Conservation (phyloP, 2,113 vertebrate species). For the Colaptes auratus region DNA sequence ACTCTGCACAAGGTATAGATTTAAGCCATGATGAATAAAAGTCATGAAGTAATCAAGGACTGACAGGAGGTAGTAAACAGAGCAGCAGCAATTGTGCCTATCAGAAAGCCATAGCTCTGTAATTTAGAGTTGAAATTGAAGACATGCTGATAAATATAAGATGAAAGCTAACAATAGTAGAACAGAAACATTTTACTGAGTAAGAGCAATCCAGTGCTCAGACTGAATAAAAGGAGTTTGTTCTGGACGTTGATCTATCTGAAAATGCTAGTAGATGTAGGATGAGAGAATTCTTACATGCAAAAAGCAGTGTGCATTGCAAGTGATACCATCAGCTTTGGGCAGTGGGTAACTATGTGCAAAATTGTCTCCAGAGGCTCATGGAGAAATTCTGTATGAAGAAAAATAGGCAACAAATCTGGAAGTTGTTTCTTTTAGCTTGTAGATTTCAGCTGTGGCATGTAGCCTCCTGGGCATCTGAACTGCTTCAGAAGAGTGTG, state of each 20-base stretch:
- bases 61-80: slow-evolving; percentile 19
- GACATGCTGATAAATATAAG: slow-evolving; percentile 40
- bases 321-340: not conserved
- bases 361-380: not conserved
- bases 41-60: slow-evolving; percentile 14
- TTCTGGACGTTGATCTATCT: not conserved
- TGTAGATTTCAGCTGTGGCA: not conserved
- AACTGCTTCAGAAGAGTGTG: not conserved
- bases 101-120: slow-evolving; percentile 22
- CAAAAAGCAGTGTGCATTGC: not conserved
- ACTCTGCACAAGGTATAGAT: slow-evolving; percentile 33
- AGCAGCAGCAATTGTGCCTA: not conserved
- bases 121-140: slow-evolving; percentile 60
- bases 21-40: slow-evolving; percentile 44
- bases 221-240: not conserved
- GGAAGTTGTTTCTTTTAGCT: not conserved
- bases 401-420: not conserved
- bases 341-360: not conserved
- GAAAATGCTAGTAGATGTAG: not conserved
- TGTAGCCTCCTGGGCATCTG: not conserved
- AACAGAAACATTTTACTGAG: not conserved
- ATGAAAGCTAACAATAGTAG: slow-evolving; percentile 29
- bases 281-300: not conserved
- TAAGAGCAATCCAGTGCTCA: not conserved
- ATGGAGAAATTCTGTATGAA: not conserved